These are phyloP conservation scores for Andrena flavipes DNA, from an alignment of 2,888 invertebrate species.

Conservation along the genomic window DNA sequence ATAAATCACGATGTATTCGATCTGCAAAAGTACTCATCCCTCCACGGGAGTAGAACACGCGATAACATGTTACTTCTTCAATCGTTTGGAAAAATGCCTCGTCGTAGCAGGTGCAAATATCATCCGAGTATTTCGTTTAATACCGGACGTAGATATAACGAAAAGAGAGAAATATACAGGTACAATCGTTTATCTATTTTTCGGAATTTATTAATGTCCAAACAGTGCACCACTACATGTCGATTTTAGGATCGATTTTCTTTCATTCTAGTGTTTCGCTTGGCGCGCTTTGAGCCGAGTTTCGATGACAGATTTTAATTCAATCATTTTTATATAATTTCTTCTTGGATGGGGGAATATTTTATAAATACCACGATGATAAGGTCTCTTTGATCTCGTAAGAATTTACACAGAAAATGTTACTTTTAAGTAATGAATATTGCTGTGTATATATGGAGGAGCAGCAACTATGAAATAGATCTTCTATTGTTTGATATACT, in stretches of 20 bases:
- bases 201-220: neutral
- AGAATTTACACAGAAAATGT: neutral
- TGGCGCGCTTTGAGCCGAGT: neutral
- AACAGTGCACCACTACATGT: neutral
- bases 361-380: neutral
- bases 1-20: conserved; percentile 91
- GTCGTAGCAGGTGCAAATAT: conserved; percentile 97
- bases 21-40: conserved; percentile 95
- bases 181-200: conserved; percentile 76
- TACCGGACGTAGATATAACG: conserved; percentile 90
- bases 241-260: neutral
- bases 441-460: too few relatives aligned
- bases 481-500: too few relatives aligned
- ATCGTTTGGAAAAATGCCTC: conserved; percentile 94
- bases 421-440: neutral
- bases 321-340: neutral
- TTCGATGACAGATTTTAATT: neutral
- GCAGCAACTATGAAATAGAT: too few relatives aligned
- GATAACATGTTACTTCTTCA: conserved; percentile 96
- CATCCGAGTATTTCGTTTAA: conserved; percentile 94
- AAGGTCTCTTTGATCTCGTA: neutral
- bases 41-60: conserved; percentile 98
- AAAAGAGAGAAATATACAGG: conserved; percentile 89
- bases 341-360: neutral
- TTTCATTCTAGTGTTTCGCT: neutral